phyloP scores from a whole-genome alignment of 2,113 vertebrate species.

The Macroglossus sobrinus region DNA sequence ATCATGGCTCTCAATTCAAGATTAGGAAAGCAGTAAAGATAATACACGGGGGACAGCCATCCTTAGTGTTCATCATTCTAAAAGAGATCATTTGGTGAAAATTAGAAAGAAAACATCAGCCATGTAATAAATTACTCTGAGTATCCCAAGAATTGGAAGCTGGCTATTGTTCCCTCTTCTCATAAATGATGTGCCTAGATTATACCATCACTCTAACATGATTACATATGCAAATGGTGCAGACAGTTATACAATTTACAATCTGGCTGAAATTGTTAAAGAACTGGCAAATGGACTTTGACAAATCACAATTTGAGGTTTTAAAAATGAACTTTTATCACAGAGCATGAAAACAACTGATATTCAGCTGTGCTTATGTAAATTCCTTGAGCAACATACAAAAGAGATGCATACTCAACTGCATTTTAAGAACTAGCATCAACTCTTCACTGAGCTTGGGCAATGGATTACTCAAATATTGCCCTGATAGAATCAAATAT shows the following conservation, averaged over 20 bases:
- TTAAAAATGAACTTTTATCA: constrained; percentile 73
- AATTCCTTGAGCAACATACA: constrained; percentile 44
- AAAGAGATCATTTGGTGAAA: constrained; percentile 76
- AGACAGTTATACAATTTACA: constrained; percentile 72
- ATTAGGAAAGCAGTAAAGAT: constrained; percentile 67
- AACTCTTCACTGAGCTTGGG: constrained; percentile 30
- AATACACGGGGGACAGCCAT: constrained; percentile 60
- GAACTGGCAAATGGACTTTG: constrained; percentile 74
- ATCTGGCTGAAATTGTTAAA: constrained; percentile 74
- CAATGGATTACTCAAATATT: constrained; percentile 55
- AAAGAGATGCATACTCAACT: not conserved
- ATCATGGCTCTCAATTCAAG: constrained; percentile 61
- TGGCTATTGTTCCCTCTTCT: constrained; percentile 70
- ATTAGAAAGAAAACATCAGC: constrained; percentile 78
- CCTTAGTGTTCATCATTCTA: constrained; percentile 61
- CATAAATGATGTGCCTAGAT: constrained; percentile 72
- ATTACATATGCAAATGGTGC: constrained; percentile 77
- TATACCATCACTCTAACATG: constrained; percentile 74
- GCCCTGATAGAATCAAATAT: constrained; percentile 67
- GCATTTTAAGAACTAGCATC: constrained; percentile 1
- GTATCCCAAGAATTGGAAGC: constrained; percentile 70
- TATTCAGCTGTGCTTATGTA: constrained; percentile 49
- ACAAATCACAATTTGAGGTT: constrained; percentile 67
- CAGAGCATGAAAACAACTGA: constrained; percentile 54
- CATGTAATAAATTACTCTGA: constrained; percentile 71